Base-by-base conservation (phyloP, 2,888 invertebrate genomes). In the Philopedon plagiatum region DNA sequence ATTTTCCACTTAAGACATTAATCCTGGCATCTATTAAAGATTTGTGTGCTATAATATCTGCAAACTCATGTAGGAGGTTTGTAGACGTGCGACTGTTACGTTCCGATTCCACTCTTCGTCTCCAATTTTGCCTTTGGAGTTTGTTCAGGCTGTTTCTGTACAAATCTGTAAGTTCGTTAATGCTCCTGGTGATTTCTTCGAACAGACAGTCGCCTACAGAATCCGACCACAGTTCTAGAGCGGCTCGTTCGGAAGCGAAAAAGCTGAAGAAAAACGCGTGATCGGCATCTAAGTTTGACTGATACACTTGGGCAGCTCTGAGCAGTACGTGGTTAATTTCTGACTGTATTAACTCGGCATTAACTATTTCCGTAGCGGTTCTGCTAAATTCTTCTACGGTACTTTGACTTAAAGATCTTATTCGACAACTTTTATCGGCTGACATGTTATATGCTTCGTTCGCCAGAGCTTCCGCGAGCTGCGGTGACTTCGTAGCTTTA, bases 1-100 rank as follows among this genome's bases (percentile, higher is more conserved):
- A 71, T 76, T 82, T 78, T 69, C 90, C 90, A 77, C 89, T 90
- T 56, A 93, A 86, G 58, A 93, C 91, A 57, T 90, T 88, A 78
- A 94, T 91, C 79, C 93, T 89, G 64, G 94, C 93, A 85, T 94
- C 93, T 64, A 94, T 90, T 70, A 94, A 86, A 41, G 92, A 91
- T 83, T 92, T 93, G 78, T 92, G 92, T 29, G 92, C 92, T 56
- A 92, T 87, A 64, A 93, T 88, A 80, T 92, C 92, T 11, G 92
- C 91, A 80, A 91, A 91, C 81, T 91, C 91, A 46, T 87, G 87
- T 67, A 93, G 81, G 32, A 91, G 80, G 15, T 87, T 84, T 0
- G 88, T 87, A 3, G 78, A 65, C 71, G 87, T 86, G 18, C 84
- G 82, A 15, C 86, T 85, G 66, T 85, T 86, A 41, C 87, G 84